Conservation (phyloP, 2,797 vertebrate genomes). For the Acrossocheilus wenchowensis region DNA sequence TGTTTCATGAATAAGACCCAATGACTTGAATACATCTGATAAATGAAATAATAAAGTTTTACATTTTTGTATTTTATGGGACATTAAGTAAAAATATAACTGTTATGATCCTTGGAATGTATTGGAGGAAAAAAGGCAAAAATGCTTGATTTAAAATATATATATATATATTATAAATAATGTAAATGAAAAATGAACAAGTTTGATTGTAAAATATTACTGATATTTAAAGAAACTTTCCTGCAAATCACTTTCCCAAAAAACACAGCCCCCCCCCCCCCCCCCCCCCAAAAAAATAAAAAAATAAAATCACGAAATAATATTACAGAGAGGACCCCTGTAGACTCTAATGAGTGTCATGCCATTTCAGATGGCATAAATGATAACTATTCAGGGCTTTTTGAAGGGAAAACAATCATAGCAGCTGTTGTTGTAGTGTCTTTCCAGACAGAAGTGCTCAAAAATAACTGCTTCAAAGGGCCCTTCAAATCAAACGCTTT, state of each 20-base stretch:
- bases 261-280: not conserved
- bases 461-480: constrained; percentile 23
- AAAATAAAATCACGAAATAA: not conserved
- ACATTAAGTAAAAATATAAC: not conserved
- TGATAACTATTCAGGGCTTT: not conserved
- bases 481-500: constrained; percentile 17
- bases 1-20: not conserved
- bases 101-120: not conserved
- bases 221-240: not conserved
- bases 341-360: not conserved
- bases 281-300: no score
- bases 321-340: not conserved
- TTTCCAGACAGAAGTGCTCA: constrained; percentile 16
- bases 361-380: constrained; percentile 3
- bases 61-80: not conserved
- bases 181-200: not conserved
- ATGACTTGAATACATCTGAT: not conserved
- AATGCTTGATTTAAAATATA: no score
- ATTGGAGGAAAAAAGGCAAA: not conserved
- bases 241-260: not conserved
- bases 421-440: constrained; percentile 12
- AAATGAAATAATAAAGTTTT: not conserved
- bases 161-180: not conserved
- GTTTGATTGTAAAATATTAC: not conserved
- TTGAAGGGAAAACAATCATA: constrained; percentile 18